phyloP scores from a whole-genome alignment of 2,888 invertebrate species.

The Phyllotreta striolata region DNA sequence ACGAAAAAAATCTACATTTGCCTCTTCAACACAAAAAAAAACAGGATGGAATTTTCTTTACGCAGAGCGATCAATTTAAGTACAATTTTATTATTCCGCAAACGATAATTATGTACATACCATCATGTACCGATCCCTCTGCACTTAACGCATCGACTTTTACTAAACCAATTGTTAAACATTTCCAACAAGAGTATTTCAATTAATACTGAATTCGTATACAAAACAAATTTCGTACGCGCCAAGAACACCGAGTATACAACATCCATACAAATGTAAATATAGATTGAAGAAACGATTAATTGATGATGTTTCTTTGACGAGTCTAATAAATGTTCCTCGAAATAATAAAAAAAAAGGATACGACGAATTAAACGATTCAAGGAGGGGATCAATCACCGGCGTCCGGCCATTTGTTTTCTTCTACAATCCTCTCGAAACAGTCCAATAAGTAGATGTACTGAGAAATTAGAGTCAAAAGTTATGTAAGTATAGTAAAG shows the following conservation, averaged over 20 bases:
- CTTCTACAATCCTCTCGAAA: slow-evolving; percentile 94
- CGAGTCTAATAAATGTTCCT: too few relatives aligned
- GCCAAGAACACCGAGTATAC: slow-evolving; percentile 12
- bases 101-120: too few relatives aligned
- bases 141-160: too few relatives aligned
- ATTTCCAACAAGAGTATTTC: too few relatives aligned
- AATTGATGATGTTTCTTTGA: slow-evolving; percentile 28
- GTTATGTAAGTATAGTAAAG: slow-evolving; percentile 10
- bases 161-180: too few relatives aligned
- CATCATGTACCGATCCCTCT: too few relatives aligned
- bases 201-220: too few relatives aligned
- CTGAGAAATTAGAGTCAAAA: slow-evolving; percentile 68
- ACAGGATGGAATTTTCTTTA: too few relatives aligned
- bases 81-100: too few relatives aligned
- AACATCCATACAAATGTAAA: slow-evolving; percentile 13
- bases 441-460: slow-evolving; percentile 91
- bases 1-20: background rate
- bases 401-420: slow-evolving; percentile 84
- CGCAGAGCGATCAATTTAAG: too few relatives aligned
- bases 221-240: background rate
- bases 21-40: background rate
- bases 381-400: slow-evolving; percentile 70
- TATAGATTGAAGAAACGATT: slow-evolving; percentile 20
- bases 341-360: too few relatives aligned
- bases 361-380: slow-evolving; percentile 14